A percentile compares a stretch with the other conserved stretches of the same genome.
Conservation (phyloP, 2,888 invertebrate genomes). For the Achlya flavicornis region DNA sequence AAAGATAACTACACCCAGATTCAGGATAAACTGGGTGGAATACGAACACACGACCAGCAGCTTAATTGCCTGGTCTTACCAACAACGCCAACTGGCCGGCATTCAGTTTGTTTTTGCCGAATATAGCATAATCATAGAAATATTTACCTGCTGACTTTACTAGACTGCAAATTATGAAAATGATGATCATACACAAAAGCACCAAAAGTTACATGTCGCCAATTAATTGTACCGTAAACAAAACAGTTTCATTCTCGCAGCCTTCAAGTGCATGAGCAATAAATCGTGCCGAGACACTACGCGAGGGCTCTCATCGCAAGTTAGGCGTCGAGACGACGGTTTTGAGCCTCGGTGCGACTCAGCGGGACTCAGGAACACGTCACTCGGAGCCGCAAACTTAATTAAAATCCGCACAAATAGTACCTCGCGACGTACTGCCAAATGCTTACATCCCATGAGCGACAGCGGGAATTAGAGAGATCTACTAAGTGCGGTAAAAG, state of each 20-base stretch:
- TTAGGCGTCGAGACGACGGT: background rate
- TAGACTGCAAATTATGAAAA: too few relatives aligned
- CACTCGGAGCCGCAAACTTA: slow-evolving; percentile 46
- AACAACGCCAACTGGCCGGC: too few relatives aligned
- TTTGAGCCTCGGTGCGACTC: slow-evolving; percentile 11
- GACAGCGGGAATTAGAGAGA: background rate
- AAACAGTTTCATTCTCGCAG: background rate
- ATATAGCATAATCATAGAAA: background rate
- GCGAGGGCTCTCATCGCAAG: background rate
- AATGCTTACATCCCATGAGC: background rate
- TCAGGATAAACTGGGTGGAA: too few relatives aligned
- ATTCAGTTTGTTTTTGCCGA: too few relatives aligned
- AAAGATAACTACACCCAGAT: too few relatives aligned
- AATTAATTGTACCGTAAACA: slow-evolving; percentile 2
- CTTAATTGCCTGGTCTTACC: too few relatives aligned
- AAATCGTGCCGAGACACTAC: background rate
- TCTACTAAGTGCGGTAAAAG: background rate
- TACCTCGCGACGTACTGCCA: slow-evolving; percentile 23
- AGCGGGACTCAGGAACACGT: slow-evolving; percentile 22
- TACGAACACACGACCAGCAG: too few relatives aligned
- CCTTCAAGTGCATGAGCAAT: slow-evolving; percentile 7
- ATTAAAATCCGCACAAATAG: slow-evolving; percentile 47
- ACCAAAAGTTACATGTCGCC: background rate
- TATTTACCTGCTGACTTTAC: background rate
- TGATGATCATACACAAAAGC: background rate